Percentiles rank a stretch among this genome's conserved stretches.
phyloP scores from a whole-genome alignment of 2,113 vertebrate species.

The Atherinomorus stipes region DNA sequence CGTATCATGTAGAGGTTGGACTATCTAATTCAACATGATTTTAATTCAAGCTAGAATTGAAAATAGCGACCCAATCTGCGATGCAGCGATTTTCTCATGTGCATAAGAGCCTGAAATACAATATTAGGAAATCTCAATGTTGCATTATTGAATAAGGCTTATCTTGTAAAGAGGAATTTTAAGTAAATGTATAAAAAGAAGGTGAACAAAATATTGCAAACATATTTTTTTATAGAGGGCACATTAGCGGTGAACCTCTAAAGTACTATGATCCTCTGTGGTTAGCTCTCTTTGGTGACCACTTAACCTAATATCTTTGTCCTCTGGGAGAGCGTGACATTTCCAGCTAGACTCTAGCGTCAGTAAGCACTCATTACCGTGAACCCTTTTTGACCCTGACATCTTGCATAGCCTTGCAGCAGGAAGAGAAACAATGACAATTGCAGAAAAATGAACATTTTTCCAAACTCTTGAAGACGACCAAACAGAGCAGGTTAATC shows the following conservation, averaged over 20 bases:
- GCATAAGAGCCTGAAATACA: background rate
- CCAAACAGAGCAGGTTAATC: conserved; percentile 11
- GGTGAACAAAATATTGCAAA: background rate
- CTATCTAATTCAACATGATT: background rate
- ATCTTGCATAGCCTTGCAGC: conserved; percentile 6
- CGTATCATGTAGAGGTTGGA: background rate
- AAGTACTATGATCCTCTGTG: conserved; percentile 29
- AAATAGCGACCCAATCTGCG: too few species aligned
- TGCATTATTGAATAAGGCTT: background rate
- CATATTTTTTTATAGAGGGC: background rate
- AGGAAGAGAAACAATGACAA: conserved; percentile 24
- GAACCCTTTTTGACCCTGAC: conserved; percentile 6
- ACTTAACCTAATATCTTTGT: conserved; percentile 46
- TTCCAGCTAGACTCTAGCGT: conserved; percentile 23
- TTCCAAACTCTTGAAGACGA: conserved; percentile 8
- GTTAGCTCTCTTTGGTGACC: conserved; percentile 25
- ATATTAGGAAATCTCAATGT: background rate
- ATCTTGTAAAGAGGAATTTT: background rate
- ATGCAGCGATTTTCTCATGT: too few species aligned
- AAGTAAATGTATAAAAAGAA: background rate
- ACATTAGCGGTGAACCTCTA: conserved; percentile 18
- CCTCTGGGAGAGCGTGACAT: conserved; percentile 38
- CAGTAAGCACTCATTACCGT: conserved; percentile 14
- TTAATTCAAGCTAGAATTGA: background rate
- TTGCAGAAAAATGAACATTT: conserved; percentile 1